phyloP scores from a whole-genome alignment of 2,113 vertebrate genomes.

The Pteropus alecto region DNA sequence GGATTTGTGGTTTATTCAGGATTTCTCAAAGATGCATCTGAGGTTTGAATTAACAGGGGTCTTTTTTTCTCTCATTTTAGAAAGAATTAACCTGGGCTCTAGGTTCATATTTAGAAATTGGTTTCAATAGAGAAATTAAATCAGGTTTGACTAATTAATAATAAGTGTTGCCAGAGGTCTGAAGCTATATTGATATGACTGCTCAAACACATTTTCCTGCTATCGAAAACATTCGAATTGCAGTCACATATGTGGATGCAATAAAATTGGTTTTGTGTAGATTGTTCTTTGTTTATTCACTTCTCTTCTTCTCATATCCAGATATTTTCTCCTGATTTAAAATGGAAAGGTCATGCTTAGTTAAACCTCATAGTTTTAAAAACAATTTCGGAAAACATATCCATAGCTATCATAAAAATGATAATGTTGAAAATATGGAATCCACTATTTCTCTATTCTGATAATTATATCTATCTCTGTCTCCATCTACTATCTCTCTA shows the following conservation, averaged over 20 bases:
- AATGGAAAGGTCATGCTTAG: neutral
- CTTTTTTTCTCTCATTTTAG: neutral
- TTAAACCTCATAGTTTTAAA: neutral
- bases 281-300: neutral
- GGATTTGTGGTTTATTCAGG: neutral
- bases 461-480: neutral
- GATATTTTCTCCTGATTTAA: neutral
- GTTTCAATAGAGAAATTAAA: neutral
- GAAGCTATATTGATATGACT: neutral
- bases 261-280: neutral
- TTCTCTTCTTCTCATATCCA: neutral
- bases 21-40: neutral
- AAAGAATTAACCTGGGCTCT: neutral
- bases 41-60: neutral
- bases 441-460: neutral
- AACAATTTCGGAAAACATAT: neutral
- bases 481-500: neutral
- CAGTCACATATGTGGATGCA: neutral
- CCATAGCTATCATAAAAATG: neutral
- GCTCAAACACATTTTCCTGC: neutral
- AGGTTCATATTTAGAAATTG: neutral
- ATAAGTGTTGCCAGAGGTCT: neutral
- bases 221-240: neutral
- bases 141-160: neutral
- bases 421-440: neutral